These are phyloP conservation scores for Crossocerus cetratus DNA, from an alignment of 2,888 invertebrate genomes.

Conservation along the genomic window DNA sequence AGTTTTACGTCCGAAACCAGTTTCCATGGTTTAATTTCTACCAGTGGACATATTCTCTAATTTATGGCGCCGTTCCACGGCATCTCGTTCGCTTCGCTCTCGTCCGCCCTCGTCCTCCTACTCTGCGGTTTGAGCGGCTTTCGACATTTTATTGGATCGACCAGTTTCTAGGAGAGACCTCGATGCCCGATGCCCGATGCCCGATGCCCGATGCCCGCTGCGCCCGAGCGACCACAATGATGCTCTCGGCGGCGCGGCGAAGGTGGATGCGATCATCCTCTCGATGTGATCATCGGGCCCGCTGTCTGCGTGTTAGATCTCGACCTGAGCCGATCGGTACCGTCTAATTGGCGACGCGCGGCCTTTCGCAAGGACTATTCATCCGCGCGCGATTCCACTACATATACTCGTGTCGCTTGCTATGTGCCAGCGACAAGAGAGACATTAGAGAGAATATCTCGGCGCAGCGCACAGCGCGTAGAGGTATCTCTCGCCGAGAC, in stretches of 20 bases:
- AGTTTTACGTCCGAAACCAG: constrained; percentile 70
- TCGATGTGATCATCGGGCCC: neutral
- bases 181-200: constrained; percentile 18
- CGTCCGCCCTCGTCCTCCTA: constrained; percentile 24
- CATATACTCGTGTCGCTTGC: constrained; percentile 4
- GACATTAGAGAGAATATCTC: constrained; percentile 5
- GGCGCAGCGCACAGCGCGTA: neutral
- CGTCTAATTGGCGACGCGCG: constrained; percentile 25
- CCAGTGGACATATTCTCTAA: constrained; percentile 72
- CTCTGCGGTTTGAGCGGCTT: constrained; percentile 60
- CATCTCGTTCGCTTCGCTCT: constrained; percentile 17
- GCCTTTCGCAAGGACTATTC: constrained; percentile 45
- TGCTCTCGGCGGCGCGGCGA: neutral
- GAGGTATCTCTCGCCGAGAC: neutral
- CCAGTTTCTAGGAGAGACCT: constrained; percentile 55
- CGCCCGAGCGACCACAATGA: neutral
- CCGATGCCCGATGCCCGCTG: neutral
- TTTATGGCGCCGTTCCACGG: constrained; percentile 67
- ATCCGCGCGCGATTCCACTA: constrained; percentile 15
- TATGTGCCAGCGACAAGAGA: constrained; percentile 36
- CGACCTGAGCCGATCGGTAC: neutral
- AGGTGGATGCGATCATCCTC: neutral
- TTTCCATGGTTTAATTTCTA: constrained; percentile 74
- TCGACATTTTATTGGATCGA: constrained; percentile 71
- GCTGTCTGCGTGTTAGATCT: neutral